A percentile compares a stretch with the other conserved stretches of the same genome.
Conservation (phyloP, 1,140 invertebrate genomes). For the Diachasmimorpha longicaudata region DNA sequence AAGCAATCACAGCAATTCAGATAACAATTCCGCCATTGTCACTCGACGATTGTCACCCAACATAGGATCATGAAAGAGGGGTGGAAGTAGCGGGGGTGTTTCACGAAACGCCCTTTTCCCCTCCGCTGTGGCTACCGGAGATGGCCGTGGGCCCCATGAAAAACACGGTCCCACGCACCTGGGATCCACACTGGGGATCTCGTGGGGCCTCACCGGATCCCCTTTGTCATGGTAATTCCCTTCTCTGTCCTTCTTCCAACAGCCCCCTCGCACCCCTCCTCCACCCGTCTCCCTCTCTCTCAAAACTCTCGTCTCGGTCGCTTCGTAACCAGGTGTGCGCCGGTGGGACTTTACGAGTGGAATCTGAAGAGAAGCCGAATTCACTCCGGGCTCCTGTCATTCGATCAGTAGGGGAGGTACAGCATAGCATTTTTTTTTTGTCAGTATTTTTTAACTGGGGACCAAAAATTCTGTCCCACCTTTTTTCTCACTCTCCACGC, state of each 20-base stretch:
- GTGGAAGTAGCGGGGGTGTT: constrained; percentile 49
- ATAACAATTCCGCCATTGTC: neutral
- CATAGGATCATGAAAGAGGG: neutral
- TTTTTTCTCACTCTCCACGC: neutral
- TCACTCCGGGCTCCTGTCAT: constrained; percentile 2
- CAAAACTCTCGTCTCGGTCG: neutral
- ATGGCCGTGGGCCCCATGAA: constrained; percentile 31
- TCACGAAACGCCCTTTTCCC: constrained; percentile 45
- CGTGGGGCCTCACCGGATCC: constrained; percentile 37
- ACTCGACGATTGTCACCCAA: neutral
- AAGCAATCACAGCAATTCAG: neutral
- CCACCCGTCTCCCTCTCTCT: too few relatives aligned
- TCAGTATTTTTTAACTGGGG: neutral
- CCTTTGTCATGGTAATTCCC: constrained; percentile 18
- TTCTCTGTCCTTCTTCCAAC: neutral
- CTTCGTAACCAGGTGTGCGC: neutral
- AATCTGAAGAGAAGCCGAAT: neutral
- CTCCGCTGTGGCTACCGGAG: constrained; percentile 44
- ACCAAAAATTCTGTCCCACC: neutral
- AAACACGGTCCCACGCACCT: constrained; percentile 58
- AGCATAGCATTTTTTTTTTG: neutral
- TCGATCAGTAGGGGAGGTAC: neutral
- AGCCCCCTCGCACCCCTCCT: constrained; percentile 2
- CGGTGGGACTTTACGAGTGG: neutral
- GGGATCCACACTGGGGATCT: constrained; percentile 44